Conservation (phyloP, 1,140 invertebrate species). For the Neomicropteryx cornuta region DNA sequence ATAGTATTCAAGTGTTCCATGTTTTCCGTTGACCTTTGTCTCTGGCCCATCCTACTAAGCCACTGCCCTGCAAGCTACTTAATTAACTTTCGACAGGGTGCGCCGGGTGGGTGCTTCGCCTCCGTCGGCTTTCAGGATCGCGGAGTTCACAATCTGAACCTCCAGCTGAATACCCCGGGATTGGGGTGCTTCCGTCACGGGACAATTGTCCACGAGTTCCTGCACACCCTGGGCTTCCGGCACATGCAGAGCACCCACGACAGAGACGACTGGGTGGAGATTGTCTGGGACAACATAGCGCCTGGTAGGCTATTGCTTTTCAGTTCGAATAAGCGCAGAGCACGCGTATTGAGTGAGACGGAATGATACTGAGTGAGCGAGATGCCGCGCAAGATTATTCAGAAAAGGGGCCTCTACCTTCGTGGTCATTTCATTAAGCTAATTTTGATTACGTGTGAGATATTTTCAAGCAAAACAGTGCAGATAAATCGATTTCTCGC, state of each 20-base stretch:
- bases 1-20: too few species aligned
- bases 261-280: constrained; percentile 55
- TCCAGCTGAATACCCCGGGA: constrained; percentile 31
- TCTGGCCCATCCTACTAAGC: too few species aligned
- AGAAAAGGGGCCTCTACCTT: not conserved
- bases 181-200: constrained; percentile 37
- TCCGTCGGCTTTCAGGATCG: constrained; percentile 31
- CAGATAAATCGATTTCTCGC: too few species aligned
- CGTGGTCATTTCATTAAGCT: not conserved
- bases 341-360: not conserved
- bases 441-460: not conserved
- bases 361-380: not conserved
- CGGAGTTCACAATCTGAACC: constrained; percentile 33
- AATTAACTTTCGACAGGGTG: constrained; percentile 21
- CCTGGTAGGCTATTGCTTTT: constrained; percentile 17
- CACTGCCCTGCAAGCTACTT: not conserved
- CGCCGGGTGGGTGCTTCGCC: constrained; percentile 34
- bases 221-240: constrained; percentile 61
- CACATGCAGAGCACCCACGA: constrained; percentile 63
- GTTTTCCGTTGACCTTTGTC: too few species aligned
- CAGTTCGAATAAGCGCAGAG: not conserved
- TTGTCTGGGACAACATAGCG: constrained; percentile 54
- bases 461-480: constrained; percentile 23
- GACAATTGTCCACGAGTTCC: constrained; percentile 53
- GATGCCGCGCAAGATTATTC: not conserved